phyloP scores from a whole-genome alignment of 2,888 invertebrate species.

The Dryococelus australis region DNA sequence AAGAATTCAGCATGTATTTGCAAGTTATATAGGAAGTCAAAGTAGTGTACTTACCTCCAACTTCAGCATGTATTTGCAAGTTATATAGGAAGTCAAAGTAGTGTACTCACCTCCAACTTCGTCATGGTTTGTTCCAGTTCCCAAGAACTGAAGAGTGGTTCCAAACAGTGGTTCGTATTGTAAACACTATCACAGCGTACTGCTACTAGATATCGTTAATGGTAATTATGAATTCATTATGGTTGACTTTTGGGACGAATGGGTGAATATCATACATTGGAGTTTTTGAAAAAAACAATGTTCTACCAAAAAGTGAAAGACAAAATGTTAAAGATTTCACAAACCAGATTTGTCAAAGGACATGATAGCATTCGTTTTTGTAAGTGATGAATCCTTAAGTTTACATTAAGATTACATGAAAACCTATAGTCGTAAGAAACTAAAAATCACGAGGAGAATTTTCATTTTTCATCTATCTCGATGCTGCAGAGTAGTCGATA shows the following conservation, averaged over 20 bases:
- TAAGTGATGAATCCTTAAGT: background rate
- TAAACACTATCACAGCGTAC: background rate
- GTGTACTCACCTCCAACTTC: background rate
- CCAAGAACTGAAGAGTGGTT: slow-evolving; percentile 17
- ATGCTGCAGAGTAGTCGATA: background rate
- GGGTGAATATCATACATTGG: background rate
- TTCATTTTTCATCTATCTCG: background rate
- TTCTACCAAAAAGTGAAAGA: background rate
- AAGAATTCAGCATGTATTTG: no score
- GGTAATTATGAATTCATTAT: slow-evolving; percentile 12
- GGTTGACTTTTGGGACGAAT: slow-evolving; percentile 10
- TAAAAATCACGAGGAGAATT: background rate
- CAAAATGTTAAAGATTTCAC: background rate
- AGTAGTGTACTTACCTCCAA: no score
- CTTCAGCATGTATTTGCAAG: no score
- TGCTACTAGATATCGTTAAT: slow-evolving; percentile 7
- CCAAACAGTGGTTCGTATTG: background rate
- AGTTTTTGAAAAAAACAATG: background rate
- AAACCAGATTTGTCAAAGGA: background rate
- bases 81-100: no score
- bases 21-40: no score
- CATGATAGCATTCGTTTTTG: background rate
- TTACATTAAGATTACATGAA: background rate
- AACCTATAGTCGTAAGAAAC: background rate
- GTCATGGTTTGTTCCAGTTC: background rate